Percentiles rank a stretch among this genome's conserved stretches.
phyloP scores from a whole-genome alignment of 2,113 vertebrate genomes.

The Panthera leo region DNA sequence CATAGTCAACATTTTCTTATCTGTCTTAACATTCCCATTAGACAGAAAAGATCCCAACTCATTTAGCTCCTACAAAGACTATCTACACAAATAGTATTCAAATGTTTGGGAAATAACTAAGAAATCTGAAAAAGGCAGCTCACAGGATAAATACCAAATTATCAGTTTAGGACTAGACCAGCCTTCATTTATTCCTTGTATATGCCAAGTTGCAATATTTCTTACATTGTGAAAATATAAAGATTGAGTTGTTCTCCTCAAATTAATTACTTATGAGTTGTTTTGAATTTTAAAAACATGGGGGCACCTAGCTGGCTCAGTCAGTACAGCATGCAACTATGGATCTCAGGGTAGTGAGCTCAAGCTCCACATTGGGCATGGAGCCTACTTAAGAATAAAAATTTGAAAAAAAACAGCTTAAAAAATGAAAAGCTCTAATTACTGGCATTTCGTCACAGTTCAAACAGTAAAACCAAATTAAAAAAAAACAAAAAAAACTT shows the following conservation, averaged over 20 bases:
- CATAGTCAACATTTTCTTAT: neutral
- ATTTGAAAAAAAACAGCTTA: neutral
- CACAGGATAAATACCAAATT: neutral
- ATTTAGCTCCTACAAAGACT: constrained; percentile 1
- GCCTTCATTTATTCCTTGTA: neutral
- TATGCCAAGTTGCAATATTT: constrained; percentile 34
- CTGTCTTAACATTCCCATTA: neutral
- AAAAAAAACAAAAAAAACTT: neutral
- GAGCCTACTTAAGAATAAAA: neutral
- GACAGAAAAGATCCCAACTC: constrained; percentile 22
- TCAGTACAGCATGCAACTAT: neutral
- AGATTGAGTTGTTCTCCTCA: neutral
- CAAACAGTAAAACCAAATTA: constrained; percentile 23
- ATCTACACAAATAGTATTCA: neutral
- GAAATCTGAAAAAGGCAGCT: constrained; percentile 24
- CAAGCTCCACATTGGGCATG: neutral
- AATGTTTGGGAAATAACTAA: neutral
- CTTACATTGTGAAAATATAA: constrained; percentile 17
- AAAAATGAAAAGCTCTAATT: constrained; percentile 5
- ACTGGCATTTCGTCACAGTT: constrained; percentile 6
- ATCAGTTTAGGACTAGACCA: constrained; percentile 21
- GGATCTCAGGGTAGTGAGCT: neutral
- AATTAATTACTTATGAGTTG: neutral
- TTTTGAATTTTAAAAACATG: constrained; percentile 6
- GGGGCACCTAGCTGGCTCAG: neutral